phyloP scores from a whole-genome alignment of 2,888 invertebrate genomes.

The Drosophila leonis region DNA sequence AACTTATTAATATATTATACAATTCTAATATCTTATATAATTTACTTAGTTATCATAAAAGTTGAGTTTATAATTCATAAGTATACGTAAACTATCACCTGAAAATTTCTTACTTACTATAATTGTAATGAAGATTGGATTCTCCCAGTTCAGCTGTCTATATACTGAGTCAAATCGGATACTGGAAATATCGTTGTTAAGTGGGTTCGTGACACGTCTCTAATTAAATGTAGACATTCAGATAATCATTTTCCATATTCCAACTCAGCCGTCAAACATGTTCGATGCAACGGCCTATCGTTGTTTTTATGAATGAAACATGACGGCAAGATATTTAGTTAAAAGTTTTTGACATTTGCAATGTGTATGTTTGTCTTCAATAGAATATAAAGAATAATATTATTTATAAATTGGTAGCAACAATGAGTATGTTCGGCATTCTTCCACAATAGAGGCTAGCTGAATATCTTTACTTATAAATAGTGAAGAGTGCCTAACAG shows the following conservation, averaged over 20 bases:
- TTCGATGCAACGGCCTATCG: constrained; percentile 37
- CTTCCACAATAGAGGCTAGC: neutral
- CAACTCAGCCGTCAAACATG: constrained; percentile 48
- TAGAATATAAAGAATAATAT: neutral
- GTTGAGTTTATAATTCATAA: too few species aligned
- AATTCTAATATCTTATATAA: too few species aligned
- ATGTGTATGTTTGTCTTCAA: neutral
- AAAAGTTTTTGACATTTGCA: neutral
- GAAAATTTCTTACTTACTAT: too few species aligned
- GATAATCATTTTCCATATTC: neutral
- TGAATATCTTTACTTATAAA: neutral
- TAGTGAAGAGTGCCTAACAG: neutral
- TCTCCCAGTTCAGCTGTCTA: too few species aligned
- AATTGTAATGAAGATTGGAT: too few species aligned
- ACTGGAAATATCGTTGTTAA: neutral
- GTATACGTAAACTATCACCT: too few species aligned
- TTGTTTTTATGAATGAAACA: constrained; percentile 68
- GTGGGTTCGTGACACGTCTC: neutral
- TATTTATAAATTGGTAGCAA: neutral
- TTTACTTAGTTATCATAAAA: too few species aligned
- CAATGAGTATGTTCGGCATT: neutral
- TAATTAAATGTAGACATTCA: neutral
- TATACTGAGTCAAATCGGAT: neutral
- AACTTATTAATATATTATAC: too few species aligned
- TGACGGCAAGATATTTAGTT: constrained; percentile 8